Percentiles rank a stretch among this genome's conserved stretches.
Evolutionary conservation across 2,113 vertebrate species (phyloP).

Genomic region (Notarius quadriscutis): DNA sequence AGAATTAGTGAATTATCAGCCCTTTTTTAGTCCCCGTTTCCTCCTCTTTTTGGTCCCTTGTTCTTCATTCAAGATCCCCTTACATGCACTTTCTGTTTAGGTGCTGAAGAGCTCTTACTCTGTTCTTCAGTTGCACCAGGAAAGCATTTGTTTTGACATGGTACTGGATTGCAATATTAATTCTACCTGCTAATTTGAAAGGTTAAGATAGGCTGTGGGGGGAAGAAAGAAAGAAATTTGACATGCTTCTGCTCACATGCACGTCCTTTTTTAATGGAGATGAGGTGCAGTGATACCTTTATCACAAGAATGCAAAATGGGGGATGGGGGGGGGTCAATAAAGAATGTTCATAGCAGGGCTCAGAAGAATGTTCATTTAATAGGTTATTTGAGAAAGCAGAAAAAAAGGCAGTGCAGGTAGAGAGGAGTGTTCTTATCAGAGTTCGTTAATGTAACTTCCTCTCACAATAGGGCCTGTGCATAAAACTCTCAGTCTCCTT

Average conservation of each 20-base stretch:
- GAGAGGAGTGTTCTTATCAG: conserved; percentile 50
- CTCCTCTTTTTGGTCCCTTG: neutral
- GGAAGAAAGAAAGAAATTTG: conserved; percentile 26
- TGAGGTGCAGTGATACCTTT: conserved; percentile 50
- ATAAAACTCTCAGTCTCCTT: conserved; percentile 47
- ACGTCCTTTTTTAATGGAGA: conserved; percentile 52
- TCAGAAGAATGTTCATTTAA: conserved; percentile 52
- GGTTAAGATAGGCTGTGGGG: conserved; percentile 63
- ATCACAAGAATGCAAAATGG: conserved; percentile 32
- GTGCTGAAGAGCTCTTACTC: conserved; percentile 35
- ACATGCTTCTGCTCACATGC: conserved; percentile 50
- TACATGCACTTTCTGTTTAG: conserved; percentile 4
- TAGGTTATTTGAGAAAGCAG: conserved; percentile 58
- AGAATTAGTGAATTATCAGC: conserved; percentile 63
- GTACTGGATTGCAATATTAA: conserved; percentile 59
- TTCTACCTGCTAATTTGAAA: conserved; percentile 70
- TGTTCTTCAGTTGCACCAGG: conserved; percentile 53
- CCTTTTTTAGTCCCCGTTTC: conserved; percentile 35
- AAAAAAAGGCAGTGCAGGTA: conserved; percentile 29
- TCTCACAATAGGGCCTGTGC: conserved; percentile 49
- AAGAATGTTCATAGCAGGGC: conserved; percentile 54
- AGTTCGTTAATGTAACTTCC: conserved; percentile 55
- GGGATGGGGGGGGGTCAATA: neutral
- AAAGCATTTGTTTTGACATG: conserved; percentile 62
- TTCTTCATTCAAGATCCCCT: conserved; percentile 1